Percentiles rank a stretch among this genome's conserved stretches.
These are phyloP conservation scores for Cephus sareptanus DNA, from an alignment of 2,888 invertebrate genomes.

Conservation along the genomic window DNA sequence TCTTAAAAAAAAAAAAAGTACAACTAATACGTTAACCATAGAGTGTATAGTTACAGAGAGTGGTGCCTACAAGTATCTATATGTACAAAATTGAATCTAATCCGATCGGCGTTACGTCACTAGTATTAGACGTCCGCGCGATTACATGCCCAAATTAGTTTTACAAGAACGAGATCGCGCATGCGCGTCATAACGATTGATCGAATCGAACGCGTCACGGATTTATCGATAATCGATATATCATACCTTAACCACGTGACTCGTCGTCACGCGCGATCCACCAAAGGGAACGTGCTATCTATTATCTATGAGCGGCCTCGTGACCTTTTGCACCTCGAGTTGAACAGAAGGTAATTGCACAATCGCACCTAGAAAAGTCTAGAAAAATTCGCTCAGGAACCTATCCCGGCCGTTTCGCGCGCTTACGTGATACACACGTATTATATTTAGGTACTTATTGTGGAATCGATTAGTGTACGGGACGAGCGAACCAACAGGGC, in stretches of 20 bases:
- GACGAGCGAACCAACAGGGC: background rate
- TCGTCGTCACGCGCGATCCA: background rate
- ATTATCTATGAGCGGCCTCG: background rate
- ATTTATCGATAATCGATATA: background rate
- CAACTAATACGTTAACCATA: background rate
- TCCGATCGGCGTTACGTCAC: background rate
- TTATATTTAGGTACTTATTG: background rate
- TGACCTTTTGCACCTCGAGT: background rate
- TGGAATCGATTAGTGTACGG: background rate
- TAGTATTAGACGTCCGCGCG: background rate
- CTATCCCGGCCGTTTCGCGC: background rate
- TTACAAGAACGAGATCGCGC: background rate
- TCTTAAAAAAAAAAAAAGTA: background rate
- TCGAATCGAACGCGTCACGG: background rate
- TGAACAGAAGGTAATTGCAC: background rate
- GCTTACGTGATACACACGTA: background rate
- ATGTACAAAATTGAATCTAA: constrained; percentile 51
- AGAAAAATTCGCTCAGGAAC: background rate
- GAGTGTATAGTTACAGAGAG: constrained; percentile 46
- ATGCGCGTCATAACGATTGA: background rate
- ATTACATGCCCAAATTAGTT: background rate
- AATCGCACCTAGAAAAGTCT: background rate
- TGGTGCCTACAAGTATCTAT: constrained; percentile 42
- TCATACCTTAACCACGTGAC: background rate
- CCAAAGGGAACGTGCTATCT: background rate